Base-by-base conservation (phyloP, 2,888 invertebrate species). In the Glyphotaelius pellucidus region DNA sequence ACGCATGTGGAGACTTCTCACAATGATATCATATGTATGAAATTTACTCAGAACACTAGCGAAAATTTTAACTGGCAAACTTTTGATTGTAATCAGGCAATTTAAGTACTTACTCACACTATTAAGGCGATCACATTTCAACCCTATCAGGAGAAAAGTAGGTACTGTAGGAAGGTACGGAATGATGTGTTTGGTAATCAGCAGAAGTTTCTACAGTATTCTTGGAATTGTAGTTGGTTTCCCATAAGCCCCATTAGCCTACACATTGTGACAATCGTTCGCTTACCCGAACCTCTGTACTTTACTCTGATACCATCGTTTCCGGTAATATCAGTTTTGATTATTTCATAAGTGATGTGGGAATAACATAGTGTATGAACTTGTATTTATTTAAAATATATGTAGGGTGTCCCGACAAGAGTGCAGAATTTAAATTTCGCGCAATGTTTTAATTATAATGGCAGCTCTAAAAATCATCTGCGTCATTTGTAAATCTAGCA, bases 211-310 rank as follows among this genome's bases (percentile, higher is more conserved):
- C 86, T 47, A 35, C 30, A 67, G 52, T 80, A 86, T 86, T 80
- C 86, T 87, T 87, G 79, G 15, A 91, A 91, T 91, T 42, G 52
- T 87, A 47, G 87, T 52, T 47, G 86, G 47, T 80, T 14, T 87
- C 87, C 91, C 91, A 14, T 35, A 80, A 80, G 91, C 38, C 86
- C 81, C 87, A 81, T 87, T 91, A 85, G 91, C 35, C 81, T 85
- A 47, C 42, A 80, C 87, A 87, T 91, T 91, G 91, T 88, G 80
- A 87, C 91, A 91, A 91, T 91, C 87, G 91, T 38, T 91, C 35
- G 67, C 79, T 38, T 30, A 25, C 42, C 79, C 83, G 25, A 67
- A 25, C 25, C 25, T 67, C 7, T 25, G 25, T 67, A 25, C 67
- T 67, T 67, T 67, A 67, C 25, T 67, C 67, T 67, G 67, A n/a